Conservation (phyloP, 2,797 vertebrate species). For the Paguma larvata region DNA sequence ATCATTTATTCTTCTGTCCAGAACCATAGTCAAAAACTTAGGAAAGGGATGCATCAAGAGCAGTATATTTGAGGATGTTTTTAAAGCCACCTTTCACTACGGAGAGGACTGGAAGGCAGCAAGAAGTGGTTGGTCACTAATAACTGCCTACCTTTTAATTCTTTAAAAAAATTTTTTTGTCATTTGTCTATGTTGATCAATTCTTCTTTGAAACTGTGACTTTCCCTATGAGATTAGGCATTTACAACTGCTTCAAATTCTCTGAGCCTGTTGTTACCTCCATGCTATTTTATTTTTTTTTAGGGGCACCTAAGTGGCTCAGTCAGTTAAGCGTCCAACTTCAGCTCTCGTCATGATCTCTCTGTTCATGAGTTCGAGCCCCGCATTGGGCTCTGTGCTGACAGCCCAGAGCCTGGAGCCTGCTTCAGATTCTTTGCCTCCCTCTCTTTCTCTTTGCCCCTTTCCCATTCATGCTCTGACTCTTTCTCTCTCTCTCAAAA, state of each 20-base stretch:
- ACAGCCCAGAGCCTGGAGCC: too few relatives aligned
- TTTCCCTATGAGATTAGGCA: conserved; percentile 34
- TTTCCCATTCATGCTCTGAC: too few relatives aligned
- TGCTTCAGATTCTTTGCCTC: too few relatives aligned
- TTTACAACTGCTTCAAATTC: background rate
- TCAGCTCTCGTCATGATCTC: too few relatives aligned
- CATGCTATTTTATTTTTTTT: background rate
- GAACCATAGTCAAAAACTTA: background rate
- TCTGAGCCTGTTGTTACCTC: background rate
- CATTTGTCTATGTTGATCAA: background rate
- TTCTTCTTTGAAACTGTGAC: conserved; percentile 15
- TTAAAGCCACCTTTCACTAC: background rate
- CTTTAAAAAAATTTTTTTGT: background rate
- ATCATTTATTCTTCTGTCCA: conserved; percentile 30
- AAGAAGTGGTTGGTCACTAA: background rate
- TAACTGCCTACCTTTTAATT: background rate
- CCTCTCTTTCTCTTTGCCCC: too few relatives aligned
- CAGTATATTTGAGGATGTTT: background rate
- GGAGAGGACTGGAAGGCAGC: background rate
- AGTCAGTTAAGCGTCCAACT: too few relatives aligned
- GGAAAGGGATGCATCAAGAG: background rate
- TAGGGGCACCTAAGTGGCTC: too few relatives aligned
- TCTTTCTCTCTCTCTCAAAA: too few relatives aligned
- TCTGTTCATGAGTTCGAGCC: too few relatives aligned
- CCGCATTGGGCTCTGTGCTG: too few relatives aligned